These are phyloP conservation scores for Cheilosia vernalis DNA, from an alignment of 2,888 invertebrate species.

Conservation along the genomic window DNA sequence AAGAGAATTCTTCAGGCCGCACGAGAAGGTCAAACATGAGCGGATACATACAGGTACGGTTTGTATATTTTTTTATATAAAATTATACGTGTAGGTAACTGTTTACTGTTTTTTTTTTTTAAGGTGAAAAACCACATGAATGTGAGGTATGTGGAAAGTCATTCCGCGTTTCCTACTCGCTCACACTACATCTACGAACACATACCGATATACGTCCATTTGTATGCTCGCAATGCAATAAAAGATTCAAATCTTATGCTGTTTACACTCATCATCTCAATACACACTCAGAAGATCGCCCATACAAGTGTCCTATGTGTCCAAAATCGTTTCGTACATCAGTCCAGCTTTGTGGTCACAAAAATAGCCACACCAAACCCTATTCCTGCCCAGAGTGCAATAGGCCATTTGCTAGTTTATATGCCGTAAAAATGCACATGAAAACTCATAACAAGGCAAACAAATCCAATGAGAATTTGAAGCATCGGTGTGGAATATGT, in stretches of 20 bases:
- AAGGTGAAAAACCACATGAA: slow-evolving; percentile 90
- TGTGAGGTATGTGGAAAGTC: slow-evolving; percentile 92
- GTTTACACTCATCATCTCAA: slow-evolving; percentile 91
- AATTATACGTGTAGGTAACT: background rate
- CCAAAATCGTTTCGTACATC: slow-evolving; percentile 92
- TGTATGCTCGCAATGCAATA: slow-evolving; percentile 88
- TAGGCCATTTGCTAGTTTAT: slow-evolving; percentile 90
- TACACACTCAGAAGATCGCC: slow-evolving; percentile 90
- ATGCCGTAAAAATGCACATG: slow-evolving; percentile 90
- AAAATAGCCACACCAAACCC: slow-evolving; percentile 92
- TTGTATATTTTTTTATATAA: background rate
- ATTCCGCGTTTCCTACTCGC: slow-evolving; percentile 91
- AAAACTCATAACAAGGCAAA: slow-evolving; percentile 87
- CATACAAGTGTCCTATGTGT: slow-evolving; percentile 90
- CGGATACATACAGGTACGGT: slow-evolving; percentile 89
- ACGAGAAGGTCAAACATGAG: slow-evolving; percentile 93
- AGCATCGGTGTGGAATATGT: slow-evolving; percentile 88
- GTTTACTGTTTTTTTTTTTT: slow-evolving; percentile 37
- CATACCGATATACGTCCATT: slow-evolving; percentile 91
- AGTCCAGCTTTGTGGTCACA: slow-evolving; percentile 91
- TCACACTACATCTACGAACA: slow-evolving; percentile 91
- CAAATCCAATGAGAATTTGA: slow-evolving; percentile 85
- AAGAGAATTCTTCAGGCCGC: slow-evolving; percentile 88
- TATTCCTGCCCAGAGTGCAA: slow-evolving; percentile 91
- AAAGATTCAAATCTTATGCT: slow-evolving; percentile 90